Conservation (phyloP, 2,888 invertebrate species). For the Drosophila sordidula region DNA sequence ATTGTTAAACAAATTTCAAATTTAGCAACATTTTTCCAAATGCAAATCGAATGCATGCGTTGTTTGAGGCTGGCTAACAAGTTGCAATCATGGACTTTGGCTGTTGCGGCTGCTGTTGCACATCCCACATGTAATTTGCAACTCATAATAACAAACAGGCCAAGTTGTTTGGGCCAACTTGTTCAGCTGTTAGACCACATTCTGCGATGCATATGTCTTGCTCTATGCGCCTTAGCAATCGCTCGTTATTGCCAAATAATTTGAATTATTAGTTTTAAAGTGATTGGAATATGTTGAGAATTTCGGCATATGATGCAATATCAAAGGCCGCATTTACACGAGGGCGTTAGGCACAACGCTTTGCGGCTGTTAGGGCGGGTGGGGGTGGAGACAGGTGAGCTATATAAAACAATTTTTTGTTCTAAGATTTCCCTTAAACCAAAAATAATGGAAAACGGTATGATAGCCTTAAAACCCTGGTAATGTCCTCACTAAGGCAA, state of each 20-base stretch:
- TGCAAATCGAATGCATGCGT: conserved; percentile 65
- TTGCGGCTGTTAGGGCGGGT: not conserved
- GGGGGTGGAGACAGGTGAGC: too few relatives aligned
- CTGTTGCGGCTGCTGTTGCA: conserved; percentile 64
- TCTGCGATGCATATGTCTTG: conserved; percentile 42
- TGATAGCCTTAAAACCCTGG: too few relatives aligned
- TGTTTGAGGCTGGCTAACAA: conserved; percentile 46
- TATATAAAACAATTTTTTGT: too few relatives aligned
- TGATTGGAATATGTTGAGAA: conserved; percentile 60
- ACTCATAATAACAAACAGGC: conserved; percentile 49
- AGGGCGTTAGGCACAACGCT: not conserved
- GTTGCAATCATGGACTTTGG: conserved; percentile 51
- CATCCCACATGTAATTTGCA: conserved; percentile 73
- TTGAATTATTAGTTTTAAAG: conserved; percentile 73
- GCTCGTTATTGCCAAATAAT: conserved; percentile 68
- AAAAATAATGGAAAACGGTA: too few relatives aligned
- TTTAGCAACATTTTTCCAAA: conserved; percentile 44
- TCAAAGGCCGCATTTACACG: not conserved
- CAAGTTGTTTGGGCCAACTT: conserved; percentile 45
- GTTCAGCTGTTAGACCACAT: conserved; percentile 63
- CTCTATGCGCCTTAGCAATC: conserved; percentile 31
- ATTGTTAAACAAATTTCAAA: conserved; percentile 81
- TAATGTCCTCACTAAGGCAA: too few relatives aligned
- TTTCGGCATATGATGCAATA: conserved; percentile 28
- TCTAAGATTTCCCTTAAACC: too few relatives aligned